Base-by-base conservation (phyloP, 2,888 invertebrate genomes). In the Diarsia dahlii region DNA sequence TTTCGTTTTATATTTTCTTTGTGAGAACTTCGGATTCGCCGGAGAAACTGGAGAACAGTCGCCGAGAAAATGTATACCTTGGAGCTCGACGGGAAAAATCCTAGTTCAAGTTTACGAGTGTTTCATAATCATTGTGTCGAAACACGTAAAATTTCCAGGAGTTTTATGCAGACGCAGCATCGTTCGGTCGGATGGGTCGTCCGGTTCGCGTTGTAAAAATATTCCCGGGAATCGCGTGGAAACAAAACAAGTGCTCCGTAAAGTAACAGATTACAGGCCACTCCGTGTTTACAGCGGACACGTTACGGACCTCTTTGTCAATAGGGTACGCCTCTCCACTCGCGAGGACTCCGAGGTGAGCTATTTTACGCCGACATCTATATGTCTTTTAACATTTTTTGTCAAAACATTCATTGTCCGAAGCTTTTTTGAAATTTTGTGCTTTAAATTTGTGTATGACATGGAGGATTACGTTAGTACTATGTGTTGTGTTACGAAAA, bases 131-230 rank as follows among this genome's bases (percentile, higher is more conserved):
- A 92, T 91, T 90, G 91, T 91, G 90, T 92, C 91, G 93, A 91
- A 93, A 94, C 93, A 94, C 94, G 95, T 95, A 94, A 95, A 95
- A 93, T 92, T 93, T 92, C 90, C 90, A 89, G 89, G 92, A 90
- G 90, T 91, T 92, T 93, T 92, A 91, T 94, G 94, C 94, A 93
- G 93, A 95, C 94, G 89, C 88, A 93, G 93, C 94, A 91, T 91
- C 92, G 91, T 93, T 90, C 87, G 85, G 89, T 86, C 88, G 92
- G 93, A 93, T 92, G 93, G 93, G 89, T 89, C 91, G 88, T 90
- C 89, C 87, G 86, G 89, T 87, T 90, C 88, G 90, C 89, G 93
- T 90, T 93, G 90, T 91, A 90, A 93, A 94, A 95, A 94, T 95
- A 93, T 94, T 93, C 91, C 85, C 87, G 87, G 90, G 90, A 89